Conservation (phyloP, 2,888 invertebrate genomes). For the Eueremaeus valkanovi region DNA sequence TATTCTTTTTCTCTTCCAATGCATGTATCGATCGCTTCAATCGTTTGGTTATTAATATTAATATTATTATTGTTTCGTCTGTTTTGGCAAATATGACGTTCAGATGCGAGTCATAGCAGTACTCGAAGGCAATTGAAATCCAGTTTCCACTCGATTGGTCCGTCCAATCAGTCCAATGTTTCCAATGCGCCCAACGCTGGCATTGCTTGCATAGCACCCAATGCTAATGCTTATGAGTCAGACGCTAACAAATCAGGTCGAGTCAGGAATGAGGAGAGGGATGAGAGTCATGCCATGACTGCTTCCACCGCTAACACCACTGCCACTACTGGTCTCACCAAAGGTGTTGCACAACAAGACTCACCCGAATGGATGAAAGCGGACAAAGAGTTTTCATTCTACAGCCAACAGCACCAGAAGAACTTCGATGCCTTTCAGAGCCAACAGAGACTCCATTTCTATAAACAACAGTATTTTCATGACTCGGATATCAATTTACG, state of each 20-base stretch:
- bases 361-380: constrained; percentile 35
- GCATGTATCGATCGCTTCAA: not conserved
- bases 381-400: constrained; percentile 27
- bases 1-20: not conserved
- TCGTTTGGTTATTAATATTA: not conserved
- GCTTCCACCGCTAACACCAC: not conserved
- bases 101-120: constrained; percentile 1
- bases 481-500: constrained; percentile 18
- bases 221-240: constrained; percentile 26
- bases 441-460: constrained; percentile 9
- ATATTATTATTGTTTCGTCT: not conserved
- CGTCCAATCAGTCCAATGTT: too few relatives aligned
- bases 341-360: constrained; percentile 25
- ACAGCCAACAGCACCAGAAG: constrained; percentile 14
- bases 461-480: constrained; percentile 25
- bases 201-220: constrained; percentile 1
- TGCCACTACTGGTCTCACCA: not conserved
- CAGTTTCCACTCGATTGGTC: constrained; percentile 26
- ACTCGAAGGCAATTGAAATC: constrained; percentile 34
- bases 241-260: constrained; percentile 33
- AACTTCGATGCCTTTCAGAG: constrained; percentile 3
- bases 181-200: constrained; percentile 1
- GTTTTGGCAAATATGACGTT: constrained; percentile 20
- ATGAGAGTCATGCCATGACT: constrained; percentile 27
- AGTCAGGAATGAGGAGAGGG: constrained; percentile 30